Percentiles rank a stretch among this genome's conserved stretches.
phyloP scores from a whole-genome alignment of 2,797 vertebrate species.

The Peromyscus aztecus region DNA sequence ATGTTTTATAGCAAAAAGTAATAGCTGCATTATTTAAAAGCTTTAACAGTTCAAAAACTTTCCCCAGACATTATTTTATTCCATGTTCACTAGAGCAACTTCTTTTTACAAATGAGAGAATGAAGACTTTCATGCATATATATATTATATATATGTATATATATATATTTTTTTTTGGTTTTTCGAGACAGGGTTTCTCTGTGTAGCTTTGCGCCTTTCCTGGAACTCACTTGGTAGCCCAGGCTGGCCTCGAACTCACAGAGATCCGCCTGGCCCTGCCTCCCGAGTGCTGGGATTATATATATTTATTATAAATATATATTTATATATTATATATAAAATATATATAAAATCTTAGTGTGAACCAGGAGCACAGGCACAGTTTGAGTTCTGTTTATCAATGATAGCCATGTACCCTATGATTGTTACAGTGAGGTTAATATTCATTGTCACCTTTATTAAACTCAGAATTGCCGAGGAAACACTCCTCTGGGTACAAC shows the following conservation, averaged over 20 bases:
- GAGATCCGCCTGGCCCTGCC: no score
- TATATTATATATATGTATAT: no score
- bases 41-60: constrained; percentile 37
- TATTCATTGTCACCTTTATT: not conserved
- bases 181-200: no score
- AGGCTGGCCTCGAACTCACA: no score
- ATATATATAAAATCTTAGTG: not conserved
- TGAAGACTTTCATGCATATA: not conserved
- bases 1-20: constrained; percentile 14
- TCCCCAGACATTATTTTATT: constrained; percentile 12
- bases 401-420: not conserved
- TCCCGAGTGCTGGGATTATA: no score
- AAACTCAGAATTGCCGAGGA: no score
- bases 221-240: no score
- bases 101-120: constrained; percentile 13
- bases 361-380: not conserved
- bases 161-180: no score
- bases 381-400: constrained; percentile 8
- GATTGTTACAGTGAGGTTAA: no score
- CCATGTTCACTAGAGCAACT: not conserved
- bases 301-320: no score
- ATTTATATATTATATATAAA: not conserved
- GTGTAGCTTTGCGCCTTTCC: no score
- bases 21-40: not conserved
- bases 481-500: not conserved